These are phyloP conservation scores for Enteromius fasciolatus DNA, from an alignment of 2,797 vertebrate genomes.

Conservation along the genomic window DNA sequence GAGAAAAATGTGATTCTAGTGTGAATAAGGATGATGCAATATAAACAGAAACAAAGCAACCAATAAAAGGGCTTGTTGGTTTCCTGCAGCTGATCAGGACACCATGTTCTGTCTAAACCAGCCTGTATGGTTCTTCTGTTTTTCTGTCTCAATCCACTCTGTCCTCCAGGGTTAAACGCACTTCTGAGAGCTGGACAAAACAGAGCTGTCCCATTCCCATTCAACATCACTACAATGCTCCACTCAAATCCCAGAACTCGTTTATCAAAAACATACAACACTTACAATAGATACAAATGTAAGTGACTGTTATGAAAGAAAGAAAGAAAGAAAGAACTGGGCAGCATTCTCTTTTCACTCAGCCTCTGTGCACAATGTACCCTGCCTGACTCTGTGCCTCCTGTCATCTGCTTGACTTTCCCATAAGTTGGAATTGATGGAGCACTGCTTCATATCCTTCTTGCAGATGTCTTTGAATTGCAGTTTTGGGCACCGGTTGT, in stretches of 20 bases:
- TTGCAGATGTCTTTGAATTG: too few species aligned
- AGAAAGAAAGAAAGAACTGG: too few species aligned
- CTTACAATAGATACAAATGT: background rate
- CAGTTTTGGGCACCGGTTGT: too few species aligned
- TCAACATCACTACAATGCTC: background rate
- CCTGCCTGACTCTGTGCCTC: too few species aligned
- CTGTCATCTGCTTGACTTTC: too few species aligned
- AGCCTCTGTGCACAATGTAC: too few species aligned
- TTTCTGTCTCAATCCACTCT: background rate
- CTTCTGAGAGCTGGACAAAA: background rate
- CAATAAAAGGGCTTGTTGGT: background rate
- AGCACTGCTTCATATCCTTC: too few species aligned
- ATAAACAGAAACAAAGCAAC: background rate
- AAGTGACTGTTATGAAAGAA: background rate
- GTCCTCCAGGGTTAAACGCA: background rate
- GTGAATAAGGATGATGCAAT: constrained; percentile 16
- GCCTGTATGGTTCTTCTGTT: background rate
- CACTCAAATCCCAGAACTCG: background rate
- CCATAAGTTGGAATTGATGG: too few species aligned
- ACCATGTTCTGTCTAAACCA: background rate
- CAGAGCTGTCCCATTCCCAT: background rate
- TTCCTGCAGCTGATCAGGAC: background rate
- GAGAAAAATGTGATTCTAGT: background rate
- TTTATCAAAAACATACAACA: too few species aligned
- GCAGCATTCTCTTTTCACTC: too few species aligned